These are phyloP conservation scores for Lanistes nyassanus DNA, from an alignment of 1,140 invertebrate genomes.

Conservation along the genomic window DNA sequence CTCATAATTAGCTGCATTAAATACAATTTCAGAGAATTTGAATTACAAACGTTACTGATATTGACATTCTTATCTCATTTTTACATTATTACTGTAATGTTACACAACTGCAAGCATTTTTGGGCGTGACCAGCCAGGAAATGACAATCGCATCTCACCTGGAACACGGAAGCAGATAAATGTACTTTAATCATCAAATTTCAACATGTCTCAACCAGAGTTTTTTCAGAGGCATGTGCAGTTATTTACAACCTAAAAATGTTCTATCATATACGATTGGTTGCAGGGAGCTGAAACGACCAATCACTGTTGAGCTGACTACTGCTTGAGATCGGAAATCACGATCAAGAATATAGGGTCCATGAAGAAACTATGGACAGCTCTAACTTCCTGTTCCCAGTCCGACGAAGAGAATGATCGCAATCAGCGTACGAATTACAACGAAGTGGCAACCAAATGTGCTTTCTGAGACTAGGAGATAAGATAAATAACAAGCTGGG, in stretches of 20 bases:
- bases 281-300: not conserved
- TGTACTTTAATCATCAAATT: not conserved
- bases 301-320: slow-evolving; percentile 5
- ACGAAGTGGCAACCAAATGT: slow-evolving; percentile 15
- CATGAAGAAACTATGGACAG: slow-evolving; percentile 19
- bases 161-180: slow-evolving; percentile 13
- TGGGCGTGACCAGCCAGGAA: too few relatives aligned
- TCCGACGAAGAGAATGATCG: too few relatives aligned
- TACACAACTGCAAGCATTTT: too few relatives aligned
- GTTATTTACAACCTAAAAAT: not conserved
- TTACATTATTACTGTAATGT: too few relatives aligned
- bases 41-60: too few relatives aligned
- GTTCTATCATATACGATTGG: slow-evolving; percentile 11
- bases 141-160: slow-evolving; percentile 3
- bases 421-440: too few relatives aligned
- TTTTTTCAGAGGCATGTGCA: not conserved
- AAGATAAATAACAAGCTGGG: slow-evolving; percentile 16
- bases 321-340: slow-evolving; percentile 8
- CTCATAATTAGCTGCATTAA: too few relatives aligned
- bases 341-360: slow-evolving; percentile 5
- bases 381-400: slow-evolving; percentile 24
- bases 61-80: too few relatives aligned
- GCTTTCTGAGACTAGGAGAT: slow-evolving; percentile 21
- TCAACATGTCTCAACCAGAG: too few relatives aligned
- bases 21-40: too few relatives aligned